Evolutionary conservation across 2,113 vertebrate genomes (phyloP).

Genomic region (Opisthocomus hoazin): DNA sequence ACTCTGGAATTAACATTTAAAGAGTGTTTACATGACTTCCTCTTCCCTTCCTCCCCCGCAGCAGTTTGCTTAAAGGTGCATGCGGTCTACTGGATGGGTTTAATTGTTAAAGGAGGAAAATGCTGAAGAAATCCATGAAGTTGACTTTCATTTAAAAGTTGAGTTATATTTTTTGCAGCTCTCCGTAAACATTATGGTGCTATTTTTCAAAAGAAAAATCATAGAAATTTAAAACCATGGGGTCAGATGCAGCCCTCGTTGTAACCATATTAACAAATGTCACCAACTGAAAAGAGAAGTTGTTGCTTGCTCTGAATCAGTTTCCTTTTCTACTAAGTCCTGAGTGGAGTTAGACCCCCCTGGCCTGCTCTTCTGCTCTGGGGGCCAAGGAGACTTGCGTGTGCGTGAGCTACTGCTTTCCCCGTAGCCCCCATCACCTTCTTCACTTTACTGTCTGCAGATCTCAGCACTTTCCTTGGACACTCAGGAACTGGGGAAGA

Average conservation of each 20-base stretch:
- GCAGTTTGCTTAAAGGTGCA: constrained; percentile 26
- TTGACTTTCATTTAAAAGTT: not conserved
- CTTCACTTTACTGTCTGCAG: not conserved
- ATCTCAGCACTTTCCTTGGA: not conserved
- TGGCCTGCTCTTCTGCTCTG: accelerated
- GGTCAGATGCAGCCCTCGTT: not conserved
- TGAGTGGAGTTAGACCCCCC: not conserved
- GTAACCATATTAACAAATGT: not conserved
- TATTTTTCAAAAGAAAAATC: not conserved
- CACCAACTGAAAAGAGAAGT: not conserved
- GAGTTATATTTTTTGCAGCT: not conserved
- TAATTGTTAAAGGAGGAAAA: constrained; percentile 7
- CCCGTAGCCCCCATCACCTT: not conserved
- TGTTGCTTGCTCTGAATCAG: not conserved
- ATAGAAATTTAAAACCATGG: not conserved
- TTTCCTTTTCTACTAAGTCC: not conserved
- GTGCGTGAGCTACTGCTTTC: not conserved
- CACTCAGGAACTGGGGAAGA: not conserved
- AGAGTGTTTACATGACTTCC: constrained; percentile 57
- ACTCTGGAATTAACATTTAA: constrained; percentile 65
- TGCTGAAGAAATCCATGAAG: not conserved
- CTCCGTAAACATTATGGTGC: not conserved
- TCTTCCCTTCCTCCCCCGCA: constrained; percentile 36
- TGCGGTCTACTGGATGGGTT: not conserved
- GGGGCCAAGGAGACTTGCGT: not conserved